Conservation (phyloP, 2,888 invertebrate species). For the Drosophila lutescens region DNA sequence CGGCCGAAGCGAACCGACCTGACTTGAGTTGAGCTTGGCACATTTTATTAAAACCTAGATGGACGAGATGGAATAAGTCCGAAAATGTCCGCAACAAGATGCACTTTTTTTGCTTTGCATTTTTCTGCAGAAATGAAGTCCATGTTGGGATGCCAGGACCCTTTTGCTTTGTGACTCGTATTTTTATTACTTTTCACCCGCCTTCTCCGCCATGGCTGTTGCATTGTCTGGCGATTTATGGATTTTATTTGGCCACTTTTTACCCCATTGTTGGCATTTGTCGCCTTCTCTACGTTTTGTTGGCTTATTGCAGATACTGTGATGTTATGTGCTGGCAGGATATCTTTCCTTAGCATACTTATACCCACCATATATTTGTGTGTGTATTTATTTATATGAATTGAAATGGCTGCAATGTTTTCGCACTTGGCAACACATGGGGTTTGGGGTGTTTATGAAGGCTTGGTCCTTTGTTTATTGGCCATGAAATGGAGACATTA, state of each 20-base stretch:
- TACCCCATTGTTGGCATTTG: conserved; percentile 69
- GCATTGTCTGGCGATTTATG: conserved; percentile 77
- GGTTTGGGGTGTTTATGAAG: not conserved
- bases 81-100: conserved; percentile 47
- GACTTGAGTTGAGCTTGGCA: conserved; percentile 41
- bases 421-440: conserved; percentile 30
- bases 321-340: conserved; percentile 27
- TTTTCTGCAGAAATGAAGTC: conserved; percentile 39
- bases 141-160: conserved; percentile 22
- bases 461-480: conserved; percentile 23
- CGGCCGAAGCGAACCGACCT: conserved; percentile 39
- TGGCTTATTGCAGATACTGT: conserved; percentile 66
- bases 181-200: conserved; percentile 51
- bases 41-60: conserved; percentile 73
- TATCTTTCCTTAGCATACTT: conserved; percentile 1
- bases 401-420: conserved; percentile 34
- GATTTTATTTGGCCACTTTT: conserved; percentile 76
- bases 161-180: conserved; percentile 47
- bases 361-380: not conserved
- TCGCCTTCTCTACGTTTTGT: conserved; percentile 71
- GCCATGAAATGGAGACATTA: conserved; percentile 54
- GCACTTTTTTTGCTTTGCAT: conserved; percentile 10
- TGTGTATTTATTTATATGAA: conserved; percentile 30
- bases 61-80: conserved; percentile 48
- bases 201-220: conserved; percentile 29